Base-by-base conservation (phyloP, 1,140 invertebrate species). In the Goniozus legneri region DNA sequence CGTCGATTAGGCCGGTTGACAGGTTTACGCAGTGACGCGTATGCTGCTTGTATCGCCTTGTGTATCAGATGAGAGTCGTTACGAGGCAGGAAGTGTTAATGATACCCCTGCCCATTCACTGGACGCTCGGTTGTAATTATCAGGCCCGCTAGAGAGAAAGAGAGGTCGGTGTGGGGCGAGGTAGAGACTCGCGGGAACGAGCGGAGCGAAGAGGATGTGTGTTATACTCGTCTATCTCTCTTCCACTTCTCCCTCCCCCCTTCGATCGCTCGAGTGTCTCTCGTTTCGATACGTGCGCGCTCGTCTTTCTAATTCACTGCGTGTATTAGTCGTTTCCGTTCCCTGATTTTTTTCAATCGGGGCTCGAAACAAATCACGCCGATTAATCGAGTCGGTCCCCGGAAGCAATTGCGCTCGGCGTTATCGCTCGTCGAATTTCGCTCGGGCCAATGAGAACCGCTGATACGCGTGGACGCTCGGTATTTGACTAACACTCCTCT, bases 61-160 rank as follows among this genome's bases (percentile, higher is more conserved):
- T 62, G 57, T 59, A 61, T 62, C 67, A 64, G 71, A 67, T 66
- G 67, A 71, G 68, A 69, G 67, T 72, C 64, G 69, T 72, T 72
- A 72, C 57, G 67, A 68, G 65, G 61, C 70, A 74, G 71, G 70
- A 74, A 74, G 71, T 71, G 71, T 73, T 74, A 74, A 74, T 73
- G 70, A 74, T 74, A 74, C 67, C 70, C 67, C 65, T 69, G 67
- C 60, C 71, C 62, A 73, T 72, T 74, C 69, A 67, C 59, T 70
- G 66, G 58, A 67, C 67, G 64, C 64, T 65, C 70, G 67, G 55
- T 62, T 74, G 66, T 74, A 74, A 74, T 74, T 74, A 74, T 73
- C 67, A 50, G 53, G 52, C 49, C 30, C 53, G 53, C 52, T 52
- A 16, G 30, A 33, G 36, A 49, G 52, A 34, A 18, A 18, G n/a